A percentile compares a stretch with the other conserved stretches of the same genome.
phyloP scores from a whole-genome alignment of 2,888 invertebrate species.

The Acanthococcus lagerstroemiae region DNA sequence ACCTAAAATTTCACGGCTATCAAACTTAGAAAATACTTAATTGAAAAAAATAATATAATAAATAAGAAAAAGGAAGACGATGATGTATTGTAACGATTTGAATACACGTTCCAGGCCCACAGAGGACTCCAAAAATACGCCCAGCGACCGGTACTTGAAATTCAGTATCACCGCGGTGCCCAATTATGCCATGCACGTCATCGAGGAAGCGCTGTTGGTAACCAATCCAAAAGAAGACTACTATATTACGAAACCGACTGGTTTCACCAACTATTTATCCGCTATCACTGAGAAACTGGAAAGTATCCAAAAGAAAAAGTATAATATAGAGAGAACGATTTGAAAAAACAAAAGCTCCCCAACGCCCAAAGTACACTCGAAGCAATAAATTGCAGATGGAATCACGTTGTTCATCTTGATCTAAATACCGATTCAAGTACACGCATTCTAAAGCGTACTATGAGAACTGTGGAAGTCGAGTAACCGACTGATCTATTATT shows the following conservation, averaged over 20 bases:
- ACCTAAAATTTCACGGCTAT: too few relatives aligned
- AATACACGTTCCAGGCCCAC: conserved; percentile 8
- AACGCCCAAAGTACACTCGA: too few relatives aligned
- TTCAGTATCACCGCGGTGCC: conserved; percentile 45
- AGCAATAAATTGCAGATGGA: too few relatives aligned
- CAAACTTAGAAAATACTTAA: too few relatives aligned
- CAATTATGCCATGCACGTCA: conserved; percentile 49
- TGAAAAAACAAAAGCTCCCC: conserved; percentile 1
- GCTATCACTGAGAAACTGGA: conserved; percentile 30
- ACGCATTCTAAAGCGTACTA: too few relatives aligned
- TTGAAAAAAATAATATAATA: too few relatives aligned
- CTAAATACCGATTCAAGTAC: too few relatives aligned
- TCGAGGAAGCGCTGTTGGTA: conserved; percentile 50
- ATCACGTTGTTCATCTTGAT: too few relatives aligned
- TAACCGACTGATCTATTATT: too few relatives aligned
- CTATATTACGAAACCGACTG: conserved; percentile 36
- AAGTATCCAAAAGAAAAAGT: conserved; percentile 19
- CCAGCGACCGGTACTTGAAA: conserved; percentile 35
- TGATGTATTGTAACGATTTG: too few relatives aligned
- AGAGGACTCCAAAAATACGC: conserved; percentile 7
- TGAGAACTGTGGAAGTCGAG: too few relatives aligned
- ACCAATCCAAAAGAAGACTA: conserved; percentile 37
- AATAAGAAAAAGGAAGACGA: neutral
- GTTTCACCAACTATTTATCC: conserved; percentile 33
- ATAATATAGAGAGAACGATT: conserved; percentile 15